Percentiles rank a stretch among this genome's conserved stretches.
phyloP scores from a whole-genome alignment of 2,888 invertebrate species.

The Metalampra italica region DNA sequence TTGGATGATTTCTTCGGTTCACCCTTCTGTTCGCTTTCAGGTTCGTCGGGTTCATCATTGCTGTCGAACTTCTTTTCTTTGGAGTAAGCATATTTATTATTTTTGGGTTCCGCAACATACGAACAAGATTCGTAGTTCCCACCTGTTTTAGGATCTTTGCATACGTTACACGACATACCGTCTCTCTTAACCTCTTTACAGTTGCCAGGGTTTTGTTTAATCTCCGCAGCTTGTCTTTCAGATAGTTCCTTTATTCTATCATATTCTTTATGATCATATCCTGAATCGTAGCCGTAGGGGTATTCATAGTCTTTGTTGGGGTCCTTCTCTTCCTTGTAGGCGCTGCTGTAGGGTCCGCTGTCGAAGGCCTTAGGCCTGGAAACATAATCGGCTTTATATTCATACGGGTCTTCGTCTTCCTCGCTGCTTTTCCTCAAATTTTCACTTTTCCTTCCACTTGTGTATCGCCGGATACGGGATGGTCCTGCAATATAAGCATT shows the following conservation, averaged over 20 bases:
- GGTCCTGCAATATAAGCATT: slow-evolving; percentile 72
- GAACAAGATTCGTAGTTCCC: slow-evolving; percentile 89
- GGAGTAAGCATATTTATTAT: slow-evolving; percentile 83
- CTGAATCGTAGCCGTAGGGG: slow-evolving; percentile 70
- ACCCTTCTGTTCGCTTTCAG: slow-evolving; percentile 57
- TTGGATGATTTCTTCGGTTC: slow-evolving; percentile 53
- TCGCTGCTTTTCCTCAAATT: slow-evolving; percentile 48
- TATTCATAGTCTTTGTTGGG: slow-evolving; percentile 66
- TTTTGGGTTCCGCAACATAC: slow-evolving; percentile 85
- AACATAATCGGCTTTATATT: slow-evolving; percentile 68
- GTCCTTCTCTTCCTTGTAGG: slow-evolving; percentile 61
- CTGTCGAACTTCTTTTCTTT: slow-evolving; percentile 81
- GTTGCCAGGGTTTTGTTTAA: slow-evolving; percentile 80
- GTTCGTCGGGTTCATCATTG: slow-evolving; percentile 75
- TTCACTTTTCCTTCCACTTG: slow-evolving; percentile 62
- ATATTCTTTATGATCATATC: slow-evolving; percentile 74
- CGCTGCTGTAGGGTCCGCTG: slow-evolving; percentile 61
- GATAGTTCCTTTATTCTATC: slow-evolving; percentile 79
- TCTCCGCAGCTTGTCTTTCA: slow-evolving; percentile 80
- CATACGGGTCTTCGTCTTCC: slow-evolving; percentile 71
- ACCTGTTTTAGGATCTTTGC: slow-evolving; percentile 85
- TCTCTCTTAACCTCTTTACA: slow-evolving; percentile 82
- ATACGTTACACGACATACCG: slow-evolving; percentile 84
- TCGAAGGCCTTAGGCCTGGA: slow-evolving; percentile 75
- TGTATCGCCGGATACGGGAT: slow-evolving; percentile 69